Evolutionary conservation across 2,113 vertebrate genomes (phyloP), one percentile per base, ranked within the genome.

Genomic region (Rhagologus leucostigma): DNA sequence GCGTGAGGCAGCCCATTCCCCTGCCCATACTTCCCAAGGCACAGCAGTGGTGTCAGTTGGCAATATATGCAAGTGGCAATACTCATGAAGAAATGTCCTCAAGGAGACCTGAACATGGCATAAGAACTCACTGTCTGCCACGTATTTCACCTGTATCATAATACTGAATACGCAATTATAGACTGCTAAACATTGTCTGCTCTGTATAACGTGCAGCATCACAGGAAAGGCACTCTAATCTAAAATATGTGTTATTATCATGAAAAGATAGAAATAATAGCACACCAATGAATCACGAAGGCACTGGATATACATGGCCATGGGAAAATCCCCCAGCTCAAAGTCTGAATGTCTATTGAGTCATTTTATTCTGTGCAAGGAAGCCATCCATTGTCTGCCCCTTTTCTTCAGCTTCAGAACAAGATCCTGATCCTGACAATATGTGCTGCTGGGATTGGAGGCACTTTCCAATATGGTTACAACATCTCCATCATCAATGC

Each of bases 401-500:
- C 33, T 90, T 32, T 82, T 87, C 50, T 90, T 75, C 96, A 98
- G 98, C 78, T 98, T 65, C 96, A 96, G 92, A 81, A 87, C 90
- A 96, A 97, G 90, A 98, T 97, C 69, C 95, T 99, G 95, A 95
- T 98, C 80, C 97, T 99, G 55, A 99, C 98, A 78, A 92, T 99
- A 95, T 98, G 98, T 42, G 98, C 99, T 2, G 98, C 99, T 67
- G 98, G 98, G 52, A 98, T 98, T 81, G 99, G 99, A 75, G 99
- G 99, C 83, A 99, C 99, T 50, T 98, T 99, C 90, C 99, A 99
- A 8, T 99, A 99, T 32, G 99, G 99, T 44, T 99, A 99, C 97
- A 99, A 99, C 96, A 98, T 99, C 17, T 98, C 99, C 59, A 98
- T 99, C 90, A 99, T 99, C 98, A 99, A 99, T 42, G 97, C 99